Conservation (phyloP, 2,888 invertebrate genomes). For the Torymus auratus region DNA sequence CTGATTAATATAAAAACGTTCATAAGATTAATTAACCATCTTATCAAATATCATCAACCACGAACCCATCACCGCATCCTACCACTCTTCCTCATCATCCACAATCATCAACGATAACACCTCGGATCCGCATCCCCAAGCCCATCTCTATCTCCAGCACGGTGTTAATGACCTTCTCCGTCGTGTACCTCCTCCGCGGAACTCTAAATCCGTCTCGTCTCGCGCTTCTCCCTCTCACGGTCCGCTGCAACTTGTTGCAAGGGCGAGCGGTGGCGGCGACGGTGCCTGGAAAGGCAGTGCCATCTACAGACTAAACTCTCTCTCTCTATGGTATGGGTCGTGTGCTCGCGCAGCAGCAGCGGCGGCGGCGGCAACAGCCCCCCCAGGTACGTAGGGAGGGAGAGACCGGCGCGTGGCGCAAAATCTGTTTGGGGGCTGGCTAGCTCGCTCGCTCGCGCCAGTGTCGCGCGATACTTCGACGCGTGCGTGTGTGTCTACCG, state of each 20-base stretch:
- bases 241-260: conserved; percentile 67
- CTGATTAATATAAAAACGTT: too few relatives aligned
- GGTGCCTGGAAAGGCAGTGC: conserved; percentile 59
- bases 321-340: conserved; percentile 3
- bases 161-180: too few relatives aligned
- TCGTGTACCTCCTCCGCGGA: too few relatives aligned
- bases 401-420: conserved; percentile 55
- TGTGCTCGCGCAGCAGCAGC: conserved; percentile 32
- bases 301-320: conserved; percentile 61
- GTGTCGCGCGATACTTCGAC: conserved; percentile 70
- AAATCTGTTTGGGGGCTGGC: conserved; percentile 49
- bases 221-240: conserved; percentile 5
- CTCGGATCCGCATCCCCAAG: too few relatives aligned
- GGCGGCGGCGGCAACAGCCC: conserved; percentile 20
- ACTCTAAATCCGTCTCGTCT: too few relatives aligned
- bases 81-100: too few relatives aligned
- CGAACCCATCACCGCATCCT: too few relatives aligned
- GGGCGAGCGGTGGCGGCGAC: conserved; percentile 13
- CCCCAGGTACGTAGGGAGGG: conserved; percentile 30
- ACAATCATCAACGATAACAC: too few relatives aligned
- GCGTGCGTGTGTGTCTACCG: conserved; percentile 58
- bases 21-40: too few relatives aligned
- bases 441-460: conserved; percentile 57
- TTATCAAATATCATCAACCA: too few relatives aligned
- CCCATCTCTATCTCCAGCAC: too few relatives aligned